phyloP scores from a whole-genome alignment of 2,797 vertebrate genomes.

The Takifugu ocellatus region DNA sequence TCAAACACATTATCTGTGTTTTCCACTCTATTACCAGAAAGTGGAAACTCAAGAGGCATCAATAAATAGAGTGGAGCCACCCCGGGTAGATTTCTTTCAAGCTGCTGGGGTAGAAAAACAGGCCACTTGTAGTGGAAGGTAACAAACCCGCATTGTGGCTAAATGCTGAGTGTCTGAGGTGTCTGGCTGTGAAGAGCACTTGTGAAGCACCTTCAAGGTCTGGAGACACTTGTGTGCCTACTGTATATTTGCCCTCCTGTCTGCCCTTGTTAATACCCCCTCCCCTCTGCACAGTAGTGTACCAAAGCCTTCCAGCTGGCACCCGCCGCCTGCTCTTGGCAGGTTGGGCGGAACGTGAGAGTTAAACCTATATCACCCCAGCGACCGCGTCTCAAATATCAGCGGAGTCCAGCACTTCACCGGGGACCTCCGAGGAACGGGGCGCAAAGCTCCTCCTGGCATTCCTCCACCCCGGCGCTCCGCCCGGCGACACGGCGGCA shows the following conservation, averaged over 20 bases:
- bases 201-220: conserved; percentile 68
- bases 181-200: conserved; percentile 60
- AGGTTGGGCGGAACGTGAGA: conserved; percentile 77
- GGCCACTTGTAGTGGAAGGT: conserved; percentile 76
- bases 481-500: conserved; percentile 40
- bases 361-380: conserved; percentile 81
- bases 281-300: conserved; percentile 45
- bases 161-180: conserved; percentile 68
- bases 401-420: conserved; percentile 81
- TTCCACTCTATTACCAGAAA: conserved; percentile 95
- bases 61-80: conserved; percentile 84
- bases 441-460: conserved; percentile 72
- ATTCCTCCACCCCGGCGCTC: conserved; percentile 59
- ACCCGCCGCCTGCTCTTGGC: conserved; percentile 71
- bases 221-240: conserved; percentile 62
- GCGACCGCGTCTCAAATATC: conserved; percentile 81
- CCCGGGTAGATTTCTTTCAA: conserved; percentile 76
- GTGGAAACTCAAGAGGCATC: conserved; percentile 87
- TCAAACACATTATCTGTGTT: conserved; percentile 98
- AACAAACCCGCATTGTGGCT: conserved; percentile 76
- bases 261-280: conserved; percentile 61
- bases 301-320: conserved; percentile 85
- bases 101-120: conserved; percentile 61
- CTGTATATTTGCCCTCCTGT: conserved; percentile 57
- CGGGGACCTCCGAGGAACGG: conserved; percentile 66